Evolutionary conservation across 1,140 invertebrate species (phyloP).

Genomic region (Diprion similis): DNA sequence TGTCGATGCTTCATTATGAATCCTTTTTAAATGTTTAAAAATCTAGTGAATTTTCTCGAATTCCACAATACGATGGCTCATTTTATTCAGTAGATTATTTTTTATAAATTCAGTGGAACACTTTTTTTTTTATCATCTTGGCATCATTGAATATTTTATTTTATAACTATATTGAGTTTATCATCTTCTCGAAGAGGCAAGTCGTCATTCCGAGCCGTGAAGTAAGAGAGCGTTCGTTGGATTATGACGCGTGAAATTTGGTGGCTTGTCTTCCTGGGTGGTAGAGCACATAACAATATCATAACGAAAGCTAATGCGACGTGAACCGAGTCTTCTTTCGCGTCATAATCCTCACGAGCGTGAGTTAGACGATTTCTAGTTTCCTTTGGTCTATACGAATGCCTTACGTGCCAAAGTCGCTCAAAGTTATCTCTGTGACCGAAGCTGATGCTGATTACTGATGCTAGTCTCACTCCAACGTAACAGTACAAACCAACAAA

Average conservation of each 20-base stretch:
- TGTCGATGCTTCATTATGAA: too few species aligned
- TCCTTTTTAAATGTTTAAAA: too few species aligned
- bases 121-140: too few species aligned
- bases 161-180: not conserved
- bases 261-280: not conserved
- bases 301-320: not conserved
- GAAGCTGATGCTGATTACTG: too few species aligned
- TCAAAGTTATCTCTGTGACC: not conserved
- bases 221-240: not conserved
- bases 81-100: too few species aligned
- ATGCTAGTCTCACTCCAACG: too few species aligned
- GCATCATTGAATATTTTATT: too few species aligned
- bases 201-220: not conserved
- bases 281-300: not conserved
- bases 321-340: not conserved
- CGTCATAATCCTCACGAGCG: not conserved
- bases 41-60: too few species aligned
- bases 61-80: too few species aligned
- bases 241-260: not conserved
- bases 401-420: not conserved
- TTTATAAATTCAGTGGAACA: too few species aligned
- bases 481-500: not conserved
- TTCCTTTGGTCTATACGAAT: not conserved
- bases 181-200: not conserved
- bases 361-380: not conserved